Evolutionary conservation across 2,797 vertebrate species (phyloP).

Genomic region (Falco rusticolus): DNA sequence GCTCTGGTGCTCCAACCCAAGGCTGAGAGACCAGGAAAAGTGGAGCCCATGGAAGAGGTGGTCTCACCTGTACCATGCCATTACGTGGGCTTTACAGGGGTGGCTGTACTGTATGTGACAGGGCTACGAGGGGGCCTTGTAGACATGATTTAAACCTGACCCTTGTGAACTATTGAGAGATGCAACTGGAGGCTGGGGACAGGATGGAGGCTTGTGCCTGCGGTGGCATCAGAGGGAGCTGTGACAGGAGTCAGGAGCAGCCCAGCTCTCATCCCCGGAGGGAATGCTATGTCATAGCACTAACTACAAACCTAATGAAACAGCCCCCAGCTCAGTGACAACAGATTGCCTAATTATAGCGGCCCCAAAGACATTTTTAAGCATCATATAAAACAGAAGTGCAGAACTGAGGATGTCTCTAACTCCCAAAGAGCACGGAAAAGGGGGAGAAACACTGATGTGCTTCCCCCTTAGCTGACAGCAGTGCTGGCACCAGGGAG

Average conservation of each 20-base stretch:
- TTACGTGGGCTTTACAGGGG: accelerated
- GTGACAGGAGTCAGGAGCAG: neutral
- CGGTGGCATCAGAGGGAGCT: neutral
- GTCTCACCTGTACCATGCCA: accelerated
- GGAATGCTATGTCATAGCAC: neutral
- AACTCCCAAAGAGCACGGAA: accelerated
- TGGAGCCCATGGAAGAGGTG: neutral
- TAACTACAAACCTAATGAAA: neutral
- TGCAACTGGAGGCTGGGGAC: accelerated
- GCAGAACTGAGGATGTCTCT: neutral
- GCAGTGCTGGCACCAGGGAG: accelerated
- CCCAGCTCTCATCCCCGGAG: neutral
- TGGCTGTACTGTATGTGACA: accelerated
- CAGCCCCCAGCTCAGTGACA: neutral
- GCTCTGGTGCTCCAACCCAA: neutral
- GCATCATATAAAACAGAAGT: neutral
- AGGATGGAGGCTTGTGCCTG: neutral
- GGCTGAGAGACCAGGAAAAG: accelerated
- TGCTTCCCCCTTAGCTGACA: accelerated
- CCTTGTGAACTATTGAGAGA: neutral
- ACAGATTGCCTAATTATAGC: neutral
- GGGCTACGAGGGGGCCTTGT: accelerated
- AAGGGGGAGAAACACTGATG: accelerated
- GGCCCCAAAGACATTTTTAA: neutral
- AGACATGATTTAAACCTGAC: neutral